A percentile compares a stretch with the other conserved stretches of the same genome.
These are phyloP conservation scores for Amblyraja radiata DNA, from an alignment of 2,797 vertebrate genomes.

Conservation along the genomic window DNA sequence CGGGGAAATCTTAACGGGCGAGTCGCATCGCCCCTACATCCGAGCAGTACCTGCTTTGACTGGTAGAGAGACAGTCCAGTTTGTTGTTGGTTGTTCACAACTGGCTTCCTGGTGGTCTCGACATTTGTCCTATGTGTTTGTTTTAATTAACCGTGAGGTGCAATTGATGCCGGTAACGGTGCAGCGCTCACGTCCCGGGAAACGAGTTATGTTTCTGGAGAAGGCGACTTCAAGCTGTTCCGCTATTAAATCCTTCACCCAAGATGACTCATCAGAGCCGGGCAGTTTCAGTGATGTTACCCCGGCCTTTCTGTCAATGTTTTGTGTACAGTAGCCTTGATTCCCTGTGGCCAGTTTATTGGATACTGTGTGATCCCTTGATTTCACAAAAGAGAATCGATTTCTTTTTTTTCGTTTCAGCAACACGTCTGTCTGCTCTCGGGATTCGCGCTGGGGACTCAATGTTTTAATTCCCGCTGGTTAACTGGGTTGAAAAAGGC, in stretches of 20 bases:
- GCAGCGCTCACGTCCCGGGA: not conserved
- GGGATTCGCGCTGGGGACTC: no score
- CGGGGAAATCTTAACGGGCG: constrained; percentile 42
- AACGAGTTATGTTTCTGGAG: not conserved
- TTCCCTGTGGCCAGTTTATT: not conserved
- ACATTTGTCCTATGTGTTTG: not conserved
- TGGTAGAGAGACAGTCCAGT: not conserved
- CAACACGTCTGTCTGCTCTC: not conserved
- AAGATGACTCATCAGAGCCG: constrained; percentile 5
- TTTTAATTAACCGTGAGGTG: no score
- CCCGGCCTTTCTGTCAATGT: not conserved
- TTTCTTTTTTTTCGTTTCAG: no score
- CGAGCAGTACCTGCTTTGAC: constrained; percentile 4
- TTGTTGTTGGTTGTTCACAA: not conserved
- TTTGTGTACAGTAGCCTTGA: not conserved
- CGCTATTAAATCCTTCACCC: not conserved
- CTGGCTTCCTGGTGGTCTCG: not conserved
- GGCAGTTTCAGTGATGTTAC: constrained; percentile 8
- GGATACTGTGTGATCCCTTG: not conserved
- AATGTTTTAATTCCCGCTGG: not conserved
- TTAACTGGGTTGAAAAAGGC: not conserved
- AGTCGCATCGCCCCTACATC: constrained; percentile 36
- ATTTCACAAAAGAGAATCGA: not conserved
- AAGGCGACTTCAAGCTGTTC: not conserved
- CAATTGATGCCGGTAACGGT: not conserved